A percentile compares a stretch with the other conserved stretches of the same genome.
phyloP scores from a whole-genome alignment of 2,888 invertebrate species.

The Tortrix viridana region DNA sequence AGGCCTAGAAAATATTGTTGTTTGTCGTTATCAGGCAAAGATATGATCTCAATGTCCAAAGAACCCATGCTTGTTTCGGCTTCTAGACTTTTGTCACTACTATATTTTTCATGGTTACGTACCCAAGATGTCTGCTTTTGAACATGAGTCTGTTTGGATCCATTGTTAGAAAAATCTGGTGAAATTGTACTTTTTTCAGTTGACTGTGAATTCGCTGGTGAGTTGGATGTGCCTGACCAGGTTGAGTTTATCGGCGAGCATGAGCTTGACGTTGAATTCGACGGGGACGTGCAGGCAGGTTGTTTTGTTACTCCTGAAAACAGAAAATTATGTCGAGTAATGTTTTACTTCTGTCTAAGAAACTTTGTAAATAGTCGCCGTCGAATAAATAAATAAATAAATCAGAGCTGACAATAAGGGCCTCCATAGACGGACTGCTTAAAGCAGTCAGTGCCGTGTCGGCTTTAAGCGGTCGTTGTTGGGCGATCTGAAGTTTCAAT shows the following conservation, averaged over 20 bases:
- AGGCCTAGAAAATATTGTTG: slow-evolving; percentile 65
- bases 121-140: slow-evolving; percentile 23
- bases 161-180: background rate
- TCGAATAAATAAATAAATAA: no score
- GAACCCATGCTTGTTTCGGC: slow-evolving; percentile 53
- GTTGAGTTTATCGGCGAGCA: slow-evolving; percentile 30
- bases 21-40: slow-evolving; percentile 51
- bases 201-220: slow-evolving; percentile 11
- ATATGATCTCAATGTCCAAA: slow-evolving; percentile 50
- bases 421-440: no score
- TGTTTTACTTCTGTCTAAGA: no score
- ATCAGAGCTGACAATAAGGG: no score
- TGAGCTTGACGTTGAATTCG: slow-evolving; percentile 26
- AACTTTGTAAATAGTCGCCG: no score
- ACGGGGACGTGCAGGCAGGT: slow-evolving; percentile 37
- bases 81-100: slow-evolving; percentile 51
- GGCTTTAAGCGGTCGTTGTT: no score
- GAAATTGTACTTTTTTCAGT: slow-evolving; percentile 8
- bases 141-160: slow-evolving; percentile 7
- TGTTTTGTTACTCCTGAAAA: slow-evolving; percentile 46
- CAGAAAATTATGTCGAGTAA: background rate
- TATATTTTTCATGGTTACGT: slow-evolving; percentile 50
- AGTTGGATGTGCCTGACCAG: slow-evolving; percentile 24
- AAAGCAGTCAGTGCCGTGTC: no score
- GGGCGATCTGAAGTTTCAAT: no score